These are phyloP conservation scores for Yoshiicerus persimilis DNA, from an alignment of 1,140 invertebrate genomes.

Conservation along the genomic window DNA sequence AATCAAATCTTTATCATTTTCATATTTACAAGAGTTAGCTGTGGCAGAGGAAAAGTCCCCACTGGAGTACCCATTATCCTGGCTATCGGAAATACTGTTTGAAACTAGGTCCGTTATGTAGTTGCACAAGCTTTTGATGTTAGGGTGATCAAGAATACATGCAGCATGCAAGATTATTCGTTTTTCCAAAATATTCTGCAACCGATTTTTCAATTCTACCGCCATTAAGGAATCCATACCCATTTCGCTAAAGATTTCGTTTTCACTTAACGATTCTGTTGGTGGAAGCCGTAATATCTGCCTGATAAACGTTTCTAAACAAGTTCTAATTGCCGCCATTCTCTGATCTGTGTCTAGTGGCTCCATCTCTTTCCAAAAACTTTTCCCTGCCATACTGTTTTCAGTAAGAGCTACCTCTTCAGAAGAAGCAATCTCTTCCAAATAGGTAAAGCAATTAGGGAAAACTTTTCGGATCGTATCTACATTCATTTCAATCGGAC, in stretches of 20 bases:
- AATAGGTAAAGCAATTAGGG: background rate
- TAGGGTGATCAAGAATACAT: background rate
- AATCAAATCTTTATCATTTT: background rate
- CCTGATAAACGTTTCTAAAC: background rate
- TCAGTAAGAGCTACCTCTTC: background rate
- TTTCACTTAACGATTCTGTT: background rate
- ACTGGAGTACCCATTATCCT: background rate
- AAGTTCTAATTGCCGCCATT: background rate
- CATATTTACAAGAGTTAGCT: background rate
- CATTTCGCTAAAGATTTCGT: background rate
- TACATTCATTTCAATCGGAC: background rate
- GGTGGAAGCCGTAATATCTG: background rate
- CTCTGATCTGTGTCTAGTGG: background rate
- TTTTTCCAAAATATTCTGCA: background rate
- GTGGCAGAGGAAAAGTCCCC: background rate
- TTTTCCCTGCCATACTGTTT: background rate
- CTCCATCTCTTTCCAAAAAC: background rate
- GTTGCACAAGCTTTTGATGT: background rate
- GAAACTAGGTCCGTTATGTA: background rate
- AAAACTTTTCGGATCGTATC: background rate
- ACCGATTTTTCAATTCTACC: background rate
- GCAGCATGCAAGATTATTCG: background rate
- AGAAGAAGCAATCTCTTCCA: background rate
- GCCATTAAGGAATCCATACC: conserved; percentile 5
- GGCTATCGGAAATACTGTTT: background rate